A percentile compares a stretch with the other conserved stretches of the same genome.
Conservation (phyloP, 2,888 invertebrate species). For the Cataglyphis livida region DNA sequence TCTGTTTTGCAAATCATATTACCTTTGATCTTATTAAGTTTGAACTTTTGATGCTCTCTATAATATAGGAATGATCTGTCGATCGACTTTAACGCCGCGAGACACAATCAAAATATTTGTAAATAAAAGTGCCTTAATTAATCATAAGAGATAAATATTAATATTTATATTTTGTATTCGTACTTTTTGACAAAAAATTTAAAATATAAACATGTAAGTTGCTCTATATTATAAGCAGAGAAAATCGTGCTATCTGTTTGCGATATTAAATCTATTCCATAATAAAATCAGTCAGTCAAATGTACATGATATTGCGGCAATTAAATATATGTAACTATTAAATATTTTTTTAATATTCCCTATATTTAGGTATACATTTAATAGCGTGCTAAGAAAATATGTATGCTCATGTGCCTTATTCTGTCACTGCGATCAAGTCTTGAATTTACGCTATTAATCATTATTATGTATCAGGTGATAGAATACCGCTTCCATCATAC, state of each 20-base stretch:
- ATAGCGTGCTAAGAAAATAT: conserved; percentile 2
- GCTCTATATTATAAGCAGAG: conserved; percentile 52
- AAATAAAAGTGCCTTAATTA: conserved; percentile 78
- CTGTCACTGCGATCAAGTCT: conserved; percentile 7
- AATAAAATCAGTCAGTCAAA: conserved; percentile 13
- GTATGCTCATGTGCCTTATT: conserved; percentile 30
- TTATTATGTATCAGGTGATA: neutral
- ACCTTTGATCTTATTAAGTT: neutral
- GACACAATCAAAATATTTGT: conserved; percentile 72
- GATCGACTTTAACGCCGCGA: conserved; percentile 31
- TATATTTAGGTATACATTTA: neutral
- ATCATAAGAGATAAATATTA: conserved; percentile 55
- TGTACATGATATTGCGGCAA: conserved; percentile 7
- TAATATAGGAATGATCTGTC: neutral
- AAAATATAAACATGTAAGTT: conserved; percentile 31
- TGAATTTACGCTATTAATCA: neutral
- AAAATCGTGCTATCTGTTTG: conserved; percentile 9
- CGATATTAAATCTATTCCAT: conserved; percentile 7
- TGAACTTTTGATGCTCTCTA: neutral
- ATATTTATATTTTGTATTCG: conserved; percentile 75
- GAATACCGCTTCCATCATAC: neutral
- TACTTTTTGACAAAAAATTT: conserved; percentile 69
- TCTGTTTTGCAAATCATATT: neutral
- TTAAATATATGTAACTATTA: conserved; percentile 4
- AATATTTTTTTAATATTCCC: conserved; percentile 12